Base-by-base conservation (phyloP, 2,888 invertebrate genomes). In the Phalangium opilio region DNA sequence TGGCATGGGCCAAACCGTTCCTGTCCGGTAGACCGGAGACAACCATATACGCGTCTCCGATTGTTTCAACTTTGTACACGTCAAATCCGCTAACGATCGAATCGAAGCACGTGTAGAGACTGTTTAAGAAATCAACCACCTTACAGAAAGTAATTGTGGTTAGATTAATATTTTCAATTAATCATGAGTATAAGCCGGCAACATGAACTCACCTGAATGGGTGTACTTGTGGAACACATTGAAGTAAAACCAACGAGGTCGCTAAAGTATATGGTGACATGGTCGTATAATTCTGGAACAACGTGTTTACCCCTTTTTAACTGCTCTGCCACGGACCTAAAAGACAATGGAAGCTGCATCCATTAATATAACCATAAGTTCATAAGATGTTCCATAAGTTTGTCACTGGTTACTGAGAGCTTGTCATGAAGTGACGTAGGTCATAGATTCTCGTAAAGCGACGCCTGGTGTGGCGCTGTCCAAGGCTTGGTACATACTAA, bases 181-280 rank as follows among this genome's bases (percentile, higher is more conserved):
- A n/a, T n/a, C n/a, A n/a, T n/a, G n/a, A n/a, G n/a, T n/a, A n/a
- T n/a, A n/a, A n/a, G n/a, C n/a, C n/a, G n/a, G n/a, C n/a, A n/a
- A n/a, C n/a, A n/a, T n/a, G 11, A 40, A 45, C 47, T 50, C 50
- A 67, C 63, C 57, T 65, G 61, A 58, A 68, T 63, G 3, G 67
- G 68, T 2, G 70, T 70, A 43, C 67, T 67, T 41, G 65, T 61
- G 1, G 71, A 66, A 2, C 70, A 71, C 50, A 72, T 59, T 4
- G 68, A 63, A 2, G 72, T 72, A 60, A 72, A 72, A 5, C 72
- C 72, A 52, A 71, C 71, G 47, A 72, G 72, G 58, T 72, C 71
- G 51, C 69, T 69, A 62, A 72, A 72, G 61, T 71, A 67, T 18
- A 57, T 57, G 3, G 57, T 57, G 11, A 71, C 71, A 38, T 58